phyloP scores from a whole-genome alignment of 2,113 vertebrate species.

The Gavia stellata region DNA sequence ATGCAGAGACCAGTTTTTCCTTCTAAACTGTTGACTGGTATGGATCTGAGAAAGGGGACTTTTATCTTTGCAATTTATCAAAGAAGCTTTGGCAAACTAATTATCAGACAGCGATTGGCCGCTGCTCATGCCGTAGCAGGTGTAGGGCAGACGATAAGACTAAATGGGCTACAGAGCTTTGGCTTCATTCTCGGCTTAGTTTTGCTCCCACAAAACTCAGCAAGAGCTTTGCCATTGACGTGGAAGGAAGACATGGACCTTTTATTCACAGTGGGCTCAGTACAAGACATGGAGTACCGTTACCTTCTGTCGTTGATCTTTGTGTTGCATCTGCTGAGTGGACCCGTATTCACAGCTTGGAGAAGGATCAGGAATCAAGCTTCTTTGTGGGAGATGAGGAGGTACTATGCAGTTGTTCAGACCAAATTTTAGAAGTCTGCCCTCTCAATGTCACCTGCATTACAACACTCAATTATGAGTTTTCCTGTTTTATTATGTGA shows the following conservation, averaged over 20 bases:
- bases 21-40: background rate
- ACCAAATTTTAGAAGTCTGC: background rate
- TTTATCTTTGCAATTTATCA: background rate
- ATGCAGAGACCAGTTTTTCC: background rate
- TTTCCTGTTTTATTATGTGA: background rate
- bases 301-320: background rate
- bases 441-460: background rate
- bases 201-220: background rate
- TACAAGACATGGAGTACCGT: accelerated
- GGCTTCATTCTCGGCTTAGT: background rate
- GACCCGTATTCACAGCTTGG: background rate
- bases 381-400: background rate
- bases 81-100: background rate
- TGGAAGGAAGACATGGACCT: background rate
- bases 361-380: background rate
- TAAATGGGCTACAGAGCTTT: background rate
- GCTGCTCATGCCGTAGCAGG: background rate
- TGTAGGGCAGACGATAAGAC: background rate
- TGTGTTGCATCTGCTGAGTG: accelerated
- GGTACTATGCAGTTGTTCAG: background rate
- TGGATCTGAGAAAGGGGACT: background rate
- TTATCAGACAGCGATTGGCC: background rate
- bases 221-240: background rate
- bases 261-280: background rate
- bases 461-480: background rate